Evolutionary conservation across 2,113 vertebrate species (phyloP).

Genomic region (Sorex fumeus): DNA sequence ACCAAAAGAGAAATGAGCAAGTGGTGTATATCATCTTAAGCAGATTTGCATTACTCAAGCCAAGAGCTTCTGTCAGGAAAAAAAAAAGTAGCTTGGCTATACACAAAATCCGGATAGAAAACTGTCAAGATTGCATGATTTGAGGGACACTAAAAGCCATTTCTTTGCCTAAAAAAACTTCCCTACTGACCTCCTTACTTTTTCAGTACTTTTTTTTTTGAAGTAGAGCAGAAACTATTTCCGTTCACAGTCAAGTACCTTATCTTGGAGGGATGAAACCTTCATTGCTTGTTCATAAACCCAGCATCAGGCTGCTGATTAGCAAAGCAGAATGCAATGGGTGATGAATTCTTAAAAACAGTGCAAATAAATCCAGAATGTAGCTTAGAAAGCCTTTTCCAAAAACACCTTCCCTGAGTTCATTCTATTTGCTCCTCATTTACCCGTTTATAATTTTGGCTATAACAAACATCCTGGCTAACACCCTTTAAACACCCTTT

Average conservation of each 20-base stretch:
- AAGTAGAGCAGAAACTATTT: slow-evolving; percentile 46
- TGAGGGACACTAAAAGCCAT: slow-evolving; percentile 41
- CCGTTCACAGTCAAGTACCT: not conserved
- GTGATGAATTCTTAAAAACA: not conserved
- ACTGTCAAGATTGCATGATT: slow-evolving; percentile 58
- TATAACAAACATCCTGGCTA: not conserved
- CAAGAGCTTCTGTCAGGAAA: slow-evolving; percentile 57
- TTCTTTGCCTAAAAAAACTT: slow-evolving; percentile 57
- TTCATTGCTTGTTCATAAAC: not conserved
- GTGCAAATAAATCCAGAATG: not conserved
- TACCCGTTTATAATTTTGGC: not conserved
- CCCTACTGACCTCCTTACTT: not conserved
- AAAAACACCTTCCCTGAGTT: not conserved
- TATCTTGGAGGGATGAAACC: not conserved
- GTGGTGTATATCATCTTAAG: slow-evolving; percentile 58
- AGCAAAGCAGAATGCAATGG: not conserved
- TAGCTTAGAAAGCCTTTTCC: not conserved
- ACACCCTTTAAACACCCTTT: not conserved
- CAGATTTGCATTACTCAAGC: slow-evolving; percentile 61
- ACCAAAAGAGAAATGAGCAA: slow-evolving; percentile 70
- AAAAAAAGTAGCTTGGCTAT: slow-evolving; percentile 51
- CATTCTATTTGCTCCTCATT: not conserved
- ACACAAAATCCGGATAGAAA: not conserved
- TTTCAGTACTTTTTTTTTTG: not conserved
- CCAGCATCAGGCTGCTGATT: not conserved